Conservation (phyloP, 2,888 invertebrate species). For the Harpalus rufipes region DNA sequence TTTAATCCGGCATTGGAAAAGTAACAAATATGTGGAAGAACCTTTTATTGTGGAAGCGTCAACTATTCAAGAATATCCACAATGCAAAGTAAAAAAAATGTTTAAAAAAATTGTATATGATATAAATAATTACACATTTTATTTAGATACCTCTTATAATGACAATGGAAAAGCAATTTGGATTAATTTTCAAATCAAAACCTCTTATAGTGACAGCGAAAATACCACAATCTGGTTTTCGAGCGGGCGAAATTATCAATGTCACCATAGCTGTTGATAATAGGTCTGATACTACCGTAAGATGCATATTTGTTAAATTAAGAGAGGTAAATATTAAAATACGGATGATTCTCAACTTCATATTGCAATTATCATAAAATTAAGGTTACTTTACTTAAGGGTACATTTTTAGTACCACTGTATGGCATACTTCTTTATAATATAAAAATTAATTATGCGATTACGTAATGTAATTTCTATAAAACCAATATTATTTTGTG, state of each 20-base stretch:
- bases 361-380: too few species aligned
- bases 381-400: too few species aligned
- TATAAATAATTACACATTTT: not conserved
- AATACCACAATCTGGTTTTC: constrained; percentile 50
- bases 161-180: constrained; percentile 44
- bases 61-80: not conserved
- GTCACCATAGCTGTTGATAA: constrained; percentile 25
- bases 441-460: too few species aligned
- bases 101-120: not conserved
- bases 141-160: not conserved
- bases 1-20: constrained; percentile 76
- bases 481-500: too few species aligned
- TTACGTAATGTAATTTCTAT: too few species aligned
- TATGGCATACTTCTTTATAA: too few species aligned
- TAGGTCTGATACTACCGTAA: not conserved
- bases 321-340: not conserved
- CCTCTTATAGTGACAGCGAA: constrained; percentile 40
- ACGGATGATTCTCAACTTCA: too few species aligned
- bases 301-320: not conserved
- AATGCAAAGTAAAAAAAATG: not conserved
- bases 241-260: constrained; percentile 25
- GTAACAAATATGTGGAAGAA: constrained; percentile 74
- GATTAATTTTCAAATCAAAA: constrained; percentile 44
- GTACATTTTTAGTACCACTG: too few species aligned
- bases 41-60: constrained; percentile 73